Evolutionary conservation across 2,888 invertebrate species (phyloP).

Genomic region (Dicranocentrus wangi): DNA sequence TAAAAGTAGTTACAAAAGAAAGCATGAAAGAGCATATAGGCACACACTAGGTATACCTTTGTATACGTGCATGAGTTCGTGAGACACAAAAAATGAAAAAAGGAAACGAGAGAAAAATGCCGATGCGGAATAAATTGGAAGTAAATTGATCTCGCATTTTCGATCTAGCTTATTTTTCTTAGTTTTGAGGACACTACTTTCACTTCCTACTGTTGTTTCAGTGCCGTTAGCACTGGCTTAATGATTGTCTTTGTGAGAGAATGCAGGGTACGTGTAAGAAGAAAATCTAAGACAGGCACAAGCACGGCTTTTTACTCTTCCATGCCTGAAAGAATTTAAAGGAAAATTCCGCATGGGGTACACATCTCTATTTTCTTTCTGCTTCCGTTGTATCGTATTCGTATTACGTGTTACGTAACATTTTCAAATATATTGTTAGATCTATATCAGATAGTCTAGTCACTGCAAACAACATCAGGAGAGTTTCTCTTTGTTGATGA

Average conservation of each 20-base stretch:
- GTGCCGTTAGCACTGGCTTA: background rate
- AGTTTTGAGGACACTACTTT: conserved; percentile 4
- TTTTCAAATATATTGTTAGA: no score
- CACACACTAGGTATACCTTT: background rate
- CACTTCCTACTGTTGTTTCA: background rate
- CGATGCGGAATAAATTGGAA: conserved; percentile 44
- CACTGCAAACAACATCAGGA: background rate
- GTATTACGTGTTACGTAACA: no score
- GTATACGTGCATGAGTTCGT: background rate
- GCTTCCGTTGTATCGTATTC: no score
- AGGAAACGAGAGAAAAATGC: conserved; percentile 18
- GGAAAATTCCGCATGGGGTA: no score
- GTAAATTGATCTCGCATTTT: conserved; percentile 38
- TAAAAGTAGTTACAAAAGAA: conserved; percentile 16
- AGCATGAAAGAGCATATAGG: background rate
- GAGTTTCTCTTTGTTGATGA: conserved; percentile 23
- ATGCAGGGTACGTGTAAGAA: background rate
- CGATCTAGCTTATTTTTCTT: background rate
- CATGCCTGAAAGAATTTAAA: no score
- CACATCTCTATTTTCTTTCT: no score
- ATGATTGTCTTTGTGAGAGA: background rate
- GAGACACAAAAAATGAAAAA: conserved; percentile 7
- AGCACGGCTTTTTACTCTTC: no score
- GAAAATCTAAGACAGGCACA: no score
- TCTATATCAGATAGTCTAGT: no score